phyloP scores from a whole-genome alignment of 2,797 vertebrate genomes.

The Squalus acanthias region DNA sequence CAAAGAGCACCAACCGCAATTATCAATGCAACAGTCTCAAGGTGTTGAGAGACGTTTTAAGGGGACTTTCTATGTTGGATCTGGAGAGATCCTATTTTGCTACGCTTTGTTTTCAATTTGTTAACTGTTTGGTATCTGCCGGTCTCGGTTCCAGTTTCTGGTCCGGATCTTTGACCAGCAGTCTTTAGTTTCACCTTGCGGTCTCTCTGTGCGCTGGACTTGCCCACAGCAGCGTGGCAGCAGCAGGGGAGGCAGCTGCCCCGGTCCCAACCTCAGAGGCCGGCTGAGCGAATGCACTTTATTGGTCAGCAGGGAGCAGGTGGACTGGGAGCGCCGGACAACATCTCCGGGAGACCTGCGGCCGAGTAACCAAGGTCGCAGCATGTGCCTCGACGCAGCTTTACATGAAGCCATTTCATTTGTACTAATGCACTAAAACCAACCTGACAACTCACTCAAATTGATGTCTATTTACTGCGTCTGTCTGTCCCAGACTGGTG shows the following conservation, averaged over 20 bases:
- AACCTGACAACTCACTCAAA: not conserved
- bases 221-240: not conserved
- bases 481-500: not conserved
- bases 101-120: not conserved
- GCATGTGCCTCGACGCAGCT: not conserved
- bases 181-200: not conserved
- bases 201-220: not conserved
- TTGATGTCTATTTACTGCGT: not conserved
- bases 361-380: not conserved
- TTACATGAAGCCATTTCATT: not conserved
- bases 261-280: not conserved
- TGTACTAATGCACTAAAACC: conserved; percentile 9
- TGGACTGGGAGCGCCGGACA: not conserved
- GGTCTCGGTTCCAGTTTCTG: not conserved
- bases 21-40: not conserved
- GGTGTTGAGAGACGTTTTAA: not conserved
- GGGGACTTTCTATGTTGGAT: not conserved
- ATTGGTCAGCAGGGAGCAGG: not conserved
- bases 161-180: not conserved
- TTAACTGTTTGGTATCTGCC: not conserved
- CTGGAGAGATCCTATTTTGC: not conserved
- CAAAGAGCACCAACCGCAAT: not conserved
- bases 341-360: not conserved
- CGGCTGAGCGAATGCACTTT: not conserved
- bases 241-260: too few relatives aligned